Base-by-base conservation (phyloP, 2,888 invertebrate genomes). In the Torymus tubicola region DNA sequence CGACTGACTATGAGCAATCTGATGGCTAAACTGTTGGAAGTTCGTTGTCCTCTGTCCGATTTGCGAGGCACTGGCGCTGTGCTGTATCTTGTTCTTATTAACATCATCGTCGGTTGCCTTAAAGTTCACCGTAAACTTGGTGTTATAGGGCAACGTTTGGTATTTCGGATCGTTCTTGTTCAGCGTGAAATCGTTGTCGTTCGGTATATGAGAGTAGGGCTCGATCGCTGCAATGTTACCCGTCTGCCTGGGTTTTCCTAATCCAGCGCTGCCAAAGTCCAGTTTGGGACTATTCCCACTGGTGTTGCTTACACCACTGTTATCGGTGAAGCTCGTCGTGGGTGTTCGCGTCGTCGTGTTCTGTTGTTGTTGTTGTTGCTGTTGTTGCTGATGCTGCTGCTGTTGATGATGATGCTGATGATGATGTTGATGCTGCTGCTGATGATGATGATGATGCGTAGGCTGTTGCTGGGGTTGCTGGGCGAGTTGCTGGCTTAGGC, bases 141-240 rank as follows among this genome's bases (percentile, higher is more conserved):
- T 96, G 89, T 95, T 97, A 92, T 96, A 96, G 86, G 97, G 97
- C 91, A 97, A 92, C 50, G 97, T 97, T 92, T 97, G 97, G 92
- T 96, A 97, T 91, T 96, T 98, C 61, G 95, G 96, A 91, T 97
- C 97, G 77, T 95, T 95, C 90, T 97, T 97, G 87, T 95, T 96
- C 42, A 96, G 94, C 81, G 94, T 94, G 88, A 96, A 96, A 87
- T 95, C 94, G 87, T 95, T 94, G 86, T 90, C 90, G 85, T 88
- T 91, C 74, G 96, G 96, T 87, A 96, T 95, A 87, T 96, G 96
- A 87, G 96, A 96, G 90, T 96, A 97, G 3, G 96, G 96, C 89
- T 96, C 96, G 57, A 97, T 95, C 65, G 96, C 96, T 18, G 96
- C 96, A 81, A 97, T 95, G 91, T 97, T 96, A 75, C 95, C 96